Evolutionary conservation across 1,140 invertebrate genomes (phyloP).

Genomic region (Pteromalus puparum): DNA sequence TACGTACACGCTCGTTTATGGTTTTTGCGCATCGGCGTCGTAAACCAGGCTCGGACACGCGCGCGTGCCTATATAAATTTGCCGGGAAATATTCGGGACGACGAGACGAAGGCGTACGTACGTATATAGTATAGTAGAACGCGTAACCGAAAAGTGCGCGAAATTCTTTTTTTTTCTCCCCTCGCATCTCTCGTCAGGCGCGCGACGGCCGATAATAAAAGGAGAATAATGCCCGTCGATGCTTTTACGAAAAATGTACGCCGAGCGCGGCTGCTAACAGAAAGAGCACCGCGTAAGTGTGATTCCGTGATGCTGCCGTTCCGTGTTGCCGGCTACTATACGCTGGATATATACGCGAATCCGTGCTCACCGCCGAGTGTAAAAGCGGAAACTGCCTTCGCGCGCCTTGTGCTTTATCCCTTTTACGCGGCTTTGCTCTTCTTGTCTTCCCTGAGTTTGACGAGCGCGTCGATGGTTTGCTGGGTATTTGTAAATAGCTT

Average conservation of each 20-base stretch:
- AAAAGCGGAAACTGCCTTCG: constrained; percentile 39
- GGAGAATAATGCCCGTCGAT: constrained; percentile 27
- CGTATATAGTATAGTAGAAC: background rate
- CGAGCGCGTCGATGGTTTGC: background rate
- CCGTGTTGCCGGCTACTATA: background rate
- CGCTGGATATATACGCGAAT: background rate
- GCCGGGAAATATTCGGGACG: background rate
- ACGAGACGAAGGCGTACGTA: no score
- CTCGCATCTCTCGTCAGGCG: constrained; percentile 23
- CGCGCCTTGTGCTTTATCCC: background rate
- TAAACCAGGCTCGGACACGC: constrained; percentile 61
- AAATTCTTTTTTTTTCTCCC: constrained; percentile 31
- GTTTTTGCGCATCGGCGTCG: constrained; percentile 66
- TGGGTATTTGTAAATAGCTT: background rate
- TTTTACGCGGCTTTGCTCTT: constrained; percentile 10
- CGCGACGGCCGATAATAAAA: constrained; percentile 41
- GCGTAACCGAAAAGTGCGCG: background rate
- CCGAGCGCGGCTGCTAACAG: background rate
- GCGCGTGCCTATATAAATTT: constrained; percentile 63
- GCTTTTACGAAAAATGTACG: constrained; percentile 44
- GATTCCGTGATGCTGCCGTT: background rate
- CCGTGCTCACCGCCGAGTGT: constrained; percentile 8
- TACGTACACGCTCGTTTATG: constrained; percentile 64
- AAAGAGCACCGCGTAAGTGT: constrained; percentile 9
- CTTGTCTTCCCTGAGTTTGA: background rate